Percentiles rank a stretch among this genome's conserved stretches.
Evolutionary conservation across 2,113 vertebrate species (phyloP).

Genomic region (Halichoerus grypus): DNA sequence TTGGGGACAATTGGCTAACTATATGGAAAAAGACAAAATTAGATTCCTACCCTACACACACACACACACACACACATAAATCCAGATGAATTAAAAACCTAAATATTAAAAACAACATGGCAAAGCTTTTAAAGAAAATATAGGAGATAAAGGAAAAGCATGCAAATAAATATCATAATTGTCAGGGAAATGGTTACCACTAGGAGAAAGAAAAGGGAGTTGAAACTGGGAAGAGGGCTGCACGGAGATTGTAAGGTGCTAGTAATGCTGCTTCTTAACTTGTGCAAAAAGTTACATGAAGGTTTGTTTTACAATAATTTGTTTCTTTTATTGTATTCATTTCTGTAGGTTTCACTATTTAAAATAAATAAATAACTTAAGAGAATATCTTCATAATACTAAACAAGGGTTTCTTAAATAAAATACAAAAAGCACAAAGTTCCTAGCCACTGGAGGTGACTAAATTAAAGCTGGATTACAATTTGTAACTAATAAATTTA

Average conservation of each 20-base stretch:
- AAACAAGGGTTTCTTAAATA: slow-evolving; percentile 2
- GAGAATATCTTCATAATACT: slow-evolving; percentile 9
- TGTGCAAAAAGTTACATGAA: background rate
- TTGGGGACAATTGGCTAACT: background rate
- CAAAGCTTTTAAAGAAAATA: slow-evolving; percentile 34
- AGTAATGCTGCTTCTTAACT: background rate
- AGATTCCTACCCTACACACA: background rate
- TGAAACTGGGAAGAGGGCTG: background rate
- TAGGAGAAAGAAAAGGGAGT: background rate
- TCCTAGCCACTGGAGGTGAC: background rate
- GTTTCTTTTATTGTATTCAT: background rate
- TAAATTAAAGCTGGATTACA: background rate
- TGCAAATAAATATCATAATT: background rate
- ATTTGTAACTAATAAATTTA: background rate
- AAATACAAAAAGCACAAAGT: slow-evolving; percentile 22
- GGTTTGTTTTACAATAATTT: background rate
- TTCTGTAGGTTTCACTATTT: background rate
- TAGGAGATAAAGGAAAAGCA: background rate
- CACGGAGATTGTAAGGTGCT: background rate
- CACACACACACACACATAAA: background rate
- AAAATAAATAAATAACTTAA: background rate
- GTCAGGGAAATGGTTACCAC: background rate
- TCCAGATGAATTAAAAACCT: background rate
- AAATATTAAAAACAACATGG: background rate
- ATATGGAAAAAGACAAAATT: background rate